Conservation (phyloP, 23 tunicate species). For the Oikopleura vanhoeffeni region DNA sequence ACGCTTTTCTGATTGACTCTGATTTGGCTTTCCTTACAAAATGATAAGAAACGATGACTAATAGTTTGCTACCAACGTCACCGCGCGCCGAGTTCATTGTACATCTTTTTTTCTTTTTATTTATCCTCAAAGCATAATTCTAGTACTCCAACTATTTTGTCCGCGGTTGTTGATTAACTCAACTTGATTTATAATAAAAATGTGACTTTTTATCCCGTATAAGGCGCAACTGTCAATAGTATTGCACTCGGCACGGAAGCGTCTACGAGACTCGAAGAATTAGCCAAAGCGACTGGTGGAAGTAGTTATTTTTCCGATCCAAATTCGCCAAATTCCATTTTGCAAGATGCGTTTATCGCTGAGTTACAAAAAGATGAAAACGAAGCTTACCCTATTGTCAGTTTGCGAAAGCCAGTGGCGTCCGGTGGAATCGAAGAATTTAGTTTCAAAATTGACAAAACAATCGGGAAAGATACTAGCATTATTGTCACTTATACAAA, state of each 20-base stretch:
- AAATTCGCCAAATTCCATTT: neutral
- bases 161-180: too few species aligned
- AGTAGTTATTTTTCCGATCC: conserved; percentile 5
- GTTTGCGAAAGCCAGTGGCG: neutral
- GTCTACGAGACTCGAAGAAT: conserved; percentile 27
- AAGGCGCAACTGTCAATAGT: conserved; percentile 32
- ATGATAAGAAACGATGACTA: too few species aligned
- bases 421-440: conserved; percentile 22
- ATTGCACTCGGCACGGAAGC: conserved; percentile 55
- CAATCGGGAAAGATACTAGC: conserved; percentile 41
- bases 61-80: too few species aligned
- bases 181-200: neutral
- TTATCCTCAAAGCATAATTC: too few species aligned
- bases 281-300: conserved; percentile 15
- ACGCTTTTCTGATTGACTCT: too few species aligned
- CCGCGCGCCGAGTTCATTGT: too few species aligned
- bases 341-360: conserved; percentile 9
- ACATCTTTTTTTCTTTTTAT: too few species aligned
- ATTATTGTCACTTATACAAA: conserved; percentile 25
- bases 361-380: neutral
- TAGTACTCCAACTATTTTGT: too few species aligned
- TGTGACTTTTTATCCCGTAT: conserved; percentile 24
- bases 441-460: conserved; percentile 30
- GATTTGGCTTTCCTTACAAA: too few species aligned
- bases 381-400: neutral